Base-by-base conservation (phyloP, 2,797 vertebrate species). In the Notoglanidium macrostoma region DNA sequence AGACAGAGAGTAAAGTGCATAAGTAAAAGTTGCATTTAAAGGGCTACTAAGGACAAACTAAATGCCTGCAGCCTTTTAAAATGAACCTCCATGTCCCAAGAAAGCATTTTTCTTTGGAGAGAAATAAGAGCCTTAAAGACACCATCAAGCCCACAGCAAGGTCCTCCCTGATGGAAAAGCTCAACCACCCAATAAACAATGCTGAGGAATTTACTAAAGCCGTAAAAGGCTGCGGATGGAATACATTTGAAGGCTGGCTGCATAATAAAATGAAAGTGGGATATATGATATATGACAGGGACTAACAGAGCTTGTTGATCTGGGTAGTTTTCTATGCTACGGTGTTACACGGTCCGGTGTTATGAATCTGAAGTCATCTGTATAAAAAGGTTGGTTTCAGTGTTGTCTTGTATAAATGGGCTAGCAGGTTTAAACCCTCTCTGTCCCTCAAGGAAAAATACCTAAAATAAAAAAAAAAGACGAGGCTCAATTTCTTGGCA, bases 171-270 rank as follows among this genome's bases (percentile, higher is more conserved):
- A 94, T 88, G 92, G 90, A 94, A 93, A 91, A 90, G 88, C 90
- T 92, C 92, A 93, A 87, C 88, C 89, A 91, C 21, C 87, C 90
- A 92, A 94, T 95, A 95, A 95, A 95, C 94, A 94, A 95, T 89
- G 87, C 85, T 88, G 89, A 49, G 51, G 11, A 87, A 90, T 93
- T 94, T 89, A 89, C 87, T 26, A 87, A 83, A 88, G 91, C 88
- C 92, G 92, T 95, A 94, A 94, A 95, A 93, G 90, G 86, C 83
- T 89, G 89, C 90, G 90, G 89, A 94, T 92, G 88, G 90, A 92
- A 92, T 91, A 89, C 90, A 92, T 93, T 93, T 94, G 91, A 94
- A 92, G 91, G 90, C 89, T 92, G 90, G 90, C 92, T 89, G 87
- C 84, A 92, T 91, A 83, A 91, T 94, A 93, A 94, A 94, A 91